Conservation (phyloP, 2,888 invertebrate genomes). For the Meiosimyza platycephala region DNA sequence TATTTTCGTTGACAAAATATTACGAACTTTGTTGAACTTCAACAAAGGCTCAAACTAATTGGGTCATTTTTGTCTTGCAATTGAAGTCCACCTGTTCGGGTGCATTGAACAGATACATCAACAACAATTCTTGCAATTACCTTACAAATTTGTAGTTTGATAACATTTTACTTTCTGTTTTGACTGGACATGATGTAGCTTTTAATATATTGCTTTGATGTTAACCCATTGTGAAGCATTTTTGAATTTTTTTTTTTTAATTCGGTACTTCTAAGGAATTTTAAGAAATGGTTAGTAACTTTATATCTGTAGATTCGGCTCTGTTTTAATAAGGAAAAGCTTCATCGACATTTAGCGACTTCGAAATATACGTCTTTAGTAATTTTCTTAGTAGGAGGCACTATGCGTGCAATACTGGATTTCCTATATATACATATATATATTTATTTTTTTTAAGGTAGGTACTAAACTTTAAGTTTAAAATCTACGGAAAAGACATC, state of each 20-base stretch:
- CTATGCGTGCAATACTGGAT: no score
- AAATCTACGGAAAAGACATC: no score
- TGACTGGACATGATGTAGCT: neutral
- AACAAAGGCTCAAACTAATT: neutral
- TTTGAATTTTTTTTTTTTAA: neutral
- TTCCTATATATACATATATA: no score
- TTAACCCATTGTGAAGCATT: neutral
- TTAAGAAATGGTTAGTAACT: no score
- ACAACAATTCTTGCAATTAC: neutral
- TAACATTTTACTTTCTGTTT: neutral
- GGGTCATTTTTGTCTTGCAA: neutral
- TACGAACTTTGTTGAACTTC: neutral
- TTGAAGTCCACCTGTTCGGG: neutral
- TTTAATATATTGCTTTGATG: neutral
- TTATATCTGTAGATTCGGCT: no score
- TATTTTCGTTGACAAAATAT: no score
- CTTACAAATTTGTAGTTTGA: neutral
- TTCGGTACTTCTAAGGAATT: neutral
- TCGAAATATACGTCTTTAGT: no score
- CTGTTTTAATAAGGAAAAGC: no score
- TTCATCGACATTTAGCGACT: no score
- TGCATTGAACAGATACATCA: constrained; percentile 1
- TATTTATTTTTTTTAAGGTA: no score
- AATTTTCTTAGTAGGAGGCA: no score
- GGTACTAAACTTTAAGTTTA: no score